phyloP scores from a whole-genome alignment of 2,797 vertebrate genomes.

The Buceros bicornis region DNA sequence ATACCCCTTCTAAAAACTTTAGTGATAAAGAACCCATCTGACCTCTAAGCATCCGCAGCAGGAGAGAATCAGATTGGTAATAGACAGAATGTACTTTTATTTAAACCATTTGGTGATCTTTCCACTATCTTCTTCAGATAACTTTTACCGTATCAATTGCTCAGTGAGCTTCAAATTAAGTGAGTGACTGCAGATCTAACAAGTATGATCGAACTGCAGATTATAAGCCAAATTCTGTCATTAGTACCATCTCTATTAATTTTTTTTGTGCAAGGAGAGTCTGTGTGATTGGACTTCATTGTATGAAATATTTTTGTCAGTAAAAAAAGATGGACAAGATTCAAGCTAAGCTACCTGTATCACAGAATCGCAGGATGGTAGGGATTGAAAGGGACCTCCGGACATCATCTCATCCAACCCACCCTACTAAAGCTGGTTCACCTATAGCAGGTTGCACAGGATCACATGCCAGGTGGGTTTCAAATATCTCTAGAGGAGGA shows the following conservation, averaged over 20 bases:
- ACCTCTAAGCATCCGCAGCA: background rate
- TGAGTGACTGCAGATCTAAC: background rate
- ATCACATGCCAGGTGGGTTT: too few relatives aligned
- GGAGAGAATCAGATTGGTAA: background rate
- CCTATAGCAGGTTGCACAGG: too few relatives aligned
- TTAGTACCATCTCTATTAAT: too few relatives aligned
- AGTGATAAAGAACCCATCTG: background rate
- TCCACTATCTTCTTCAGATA: background rate
- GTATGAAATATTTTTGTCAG: background rate
- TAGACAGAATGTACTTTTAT: background rate
- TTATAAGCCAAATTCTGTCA: background rate
- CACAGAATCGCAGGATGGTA: too few relatives aligned
- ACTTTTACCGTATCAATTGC: background rate
- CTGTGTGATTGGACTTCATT: background rate
- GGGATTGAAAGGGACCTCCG: too few relatives aligned
- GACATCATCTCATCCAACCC: too few relatives aligned
- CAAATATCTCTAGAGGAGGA: too few relatives aligned
- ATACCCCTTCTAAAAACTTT: background rate
- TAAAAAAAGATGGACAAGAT: background rate
- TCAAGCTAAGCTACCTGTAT: background rate
- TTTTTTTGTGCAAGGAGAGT: background rate
- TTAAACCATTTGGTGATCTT: background rate
- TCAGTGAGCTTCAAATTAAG: background rate
- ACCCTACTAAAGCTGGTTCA: too few relatives aligned
- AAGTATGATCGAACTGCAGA: background rate